Evolutionary conservation across 2,888 invertebrate genomes (phyloP), one percentile per base, ranked within the genome.

Genomic region (Chloroclystis v-ata): DNA sequence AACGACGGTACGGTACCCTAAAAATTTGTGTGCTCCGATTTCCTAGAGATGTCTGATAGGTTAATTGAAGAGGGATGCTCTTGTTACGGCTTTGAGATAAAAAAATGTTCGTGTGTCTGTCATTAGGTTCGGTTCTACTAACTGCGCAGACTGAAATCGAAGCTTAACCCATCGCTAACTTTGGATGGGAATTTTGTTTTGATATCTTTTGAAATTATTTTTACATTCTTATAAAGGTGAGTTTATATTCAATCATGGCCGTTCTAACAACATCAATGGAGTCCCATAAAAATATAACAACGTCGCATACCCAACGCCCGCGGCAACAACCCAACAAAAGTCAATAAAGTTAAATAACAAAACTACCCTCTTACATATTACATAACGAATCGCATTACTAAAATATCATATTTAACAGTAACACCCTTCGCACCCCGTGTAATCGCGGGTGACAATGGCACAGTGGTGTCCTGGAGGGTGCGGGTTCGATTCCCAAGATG

Each of bases 381-480:
- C 54, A 57, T 55, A 57, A 50, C 61, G 69, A 68, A 68, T 72
- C 72, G 52, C 66, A 67, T 73, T 72, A 72, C 72, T 62, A 72
- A 69, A 73, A 73, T 69, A 58, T 58, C 69, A 71, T 67, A 69
- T 71, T 72, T 65, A 65, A 67, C 65, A 57, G 62, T 67, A 60
- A 68, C 58, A 62, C 72, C 74, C 62, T 62, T 61, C 58, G 60
- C 59, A 66, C 48, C 54, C 67, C 64, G 68, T 69, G 73, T 76
- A 75, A 76, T 77, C 72, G 73, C 65, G 56, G 40, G 49, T 47
- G 57, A 74, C 75, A 75, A 73, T 68, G 60, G 60, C 49, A 47
- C 56, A 57, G 59, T 52, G 59, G 65, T 64, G 66, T 63, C 59
- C 52, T 54, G 54, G 54, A 65, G 63, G 61, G 47, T 54, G 54